Evolutionary conservation across 2,888 invertebrate genomes (phyloP).

Genomic region (Tuta absoluta): DNA sequence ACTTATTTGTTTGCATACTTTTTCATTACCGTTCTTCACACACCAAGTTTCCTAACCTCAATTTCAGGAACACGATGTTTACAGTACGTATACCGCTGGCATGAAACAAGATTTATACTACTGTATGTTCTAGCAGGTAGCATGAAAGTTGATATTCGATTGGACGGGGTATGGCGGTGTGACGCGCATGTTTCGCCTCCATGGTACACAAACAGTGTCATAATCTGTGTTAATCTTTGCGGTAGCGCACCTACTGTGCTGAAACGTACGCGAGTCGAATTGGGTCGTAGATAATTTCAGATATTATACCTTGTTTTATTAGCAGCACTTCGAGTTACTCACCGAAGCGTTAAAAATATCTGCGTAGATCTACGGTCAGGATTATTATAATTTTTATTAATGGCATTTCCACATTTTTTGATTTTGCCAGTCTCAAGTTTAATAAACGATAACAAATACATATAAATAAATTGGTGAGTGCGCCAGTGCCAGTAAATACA

Average conservation of each 20-base stretch:
- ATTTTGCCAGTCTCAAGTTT: no score
- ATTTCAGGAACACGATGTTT: slow-evolving; percentile 30
- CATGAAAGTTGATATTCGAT: slow-evolving; percentile 19
- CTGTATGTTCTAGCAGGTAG: not conserved
- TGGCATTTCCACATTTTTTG: no score
- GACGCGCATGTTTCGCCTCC: slow-evolving; percentile 32
- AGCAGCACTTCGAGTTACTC: not conserved
- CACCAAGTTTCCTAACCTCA: not conserved
- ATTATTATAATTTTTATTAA: no score
- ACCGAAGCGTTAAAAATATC: not conserved
- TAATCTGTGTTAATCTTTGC: slow-evolving; percentile 48
- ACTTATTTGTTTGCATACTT: slow-evolving; percentile 2
- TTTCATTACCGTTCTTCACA: not conserved
- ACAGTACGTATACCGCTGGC: slow-evolving; percentile 13
- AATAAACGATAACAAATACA: no score
- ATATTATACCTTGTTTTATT: not conserved
- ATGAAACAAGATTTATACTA: not conserved
- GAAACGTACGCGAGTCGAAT: not conserved
- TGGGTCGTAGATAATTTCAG: not conserved
- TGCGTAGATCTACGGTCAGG: no score
- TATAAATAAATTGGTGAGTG: no score
- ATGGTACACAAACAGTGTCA: slow-evolving; percentile 43
- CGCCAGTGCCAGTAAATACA: no score
- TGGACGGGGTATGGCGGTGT: slow-evolving; percentile 23
- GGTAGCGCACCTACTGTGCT: slow-evolving; percentile 37